Base-by-base conservation (phyloP, 2,113 vertebrate species). In the Machaerirhynchus nigripectus region DNA sequence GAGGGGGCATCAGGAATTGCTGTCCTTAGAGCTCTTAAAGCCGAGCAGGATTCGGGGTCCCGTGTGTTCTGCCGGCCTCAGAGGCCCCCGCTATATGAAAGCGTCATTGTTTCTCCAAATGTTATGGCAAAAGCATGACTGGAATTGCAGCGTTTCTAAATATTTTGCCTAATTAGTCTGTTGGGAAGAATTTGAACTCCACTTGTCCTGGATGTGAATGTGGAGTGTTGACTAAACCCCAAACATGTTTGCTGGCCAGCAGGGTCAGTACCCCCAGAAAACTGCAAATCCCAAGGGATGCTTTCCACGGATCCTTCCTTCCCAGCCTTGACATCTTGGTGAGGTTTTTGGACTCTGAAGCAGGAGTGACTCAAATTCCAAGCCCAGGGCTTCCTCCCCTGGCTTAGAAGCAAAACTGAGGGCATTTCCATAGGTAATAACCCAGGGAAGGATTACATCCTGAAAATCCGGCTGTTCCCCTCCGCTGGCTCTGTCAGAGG, bases 181-280 rank as follows among this genome's bases (percentile, higher is more conserved):
- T 91, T n/a, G 89, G 91, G 87, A 96, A 94, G 92, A 91, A 96
- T 94, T 80, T 96, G 95, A 96, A 96, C 96, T 97, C 94, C 84
- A 13, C 46, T 93, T 73, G 69, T 80, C 73, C 79, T 92, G 85
- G 69, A 84, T 73, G 64, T 87, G 89, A 91, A 86, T 89, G 77
- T 50, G 75, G 74, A 93, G 81, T 46, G 74, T 89, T 94, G 90
- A 95, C 82, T 76, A 64, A 96, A 86, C 37, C 68, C 60, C 4
- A 82, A 57, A 40, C 21, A 52, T 1, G 10, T 37, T 50, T 46
- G 60, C 31, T 87, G 89, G 63, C 70, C 13, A 14, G 69, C 7
- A 15, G 59, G 84, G 42, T 94, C 90, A 35, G 57, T 26, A 40
- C 44, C 60, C 79, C 21, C 42, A 84, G 75, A 50, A 35, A 94